Percentiles rank a stretch among this genome's conserved stretches.
phyloP scores from a whole-genome alignment of 2,888 invertebrate genomes.

The Mimumesa dahlbomi region DNA sequence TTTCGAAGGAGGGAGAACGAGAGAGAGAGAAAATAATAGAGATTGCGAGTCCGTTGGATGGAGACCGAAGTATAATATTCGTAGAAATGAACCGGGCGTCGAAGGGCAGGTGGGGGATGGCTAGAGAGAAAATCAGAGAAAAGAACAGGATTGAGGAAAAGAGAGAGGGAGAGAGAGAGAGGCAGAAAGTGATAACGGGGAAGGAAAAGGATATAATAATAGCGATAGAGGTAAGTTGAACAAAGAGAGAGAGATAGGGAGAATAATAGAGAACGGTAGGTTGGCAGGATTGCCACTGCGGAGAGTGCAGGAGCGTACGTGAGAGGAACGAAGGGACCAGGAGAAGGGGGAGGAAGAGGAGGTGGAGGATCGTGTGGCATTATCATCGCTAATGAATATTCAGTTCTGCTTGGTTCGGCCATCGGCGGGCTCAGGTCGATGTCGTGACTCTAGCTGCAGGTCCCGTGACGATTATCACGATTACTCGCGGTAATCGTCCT shows the following conservation, averaged over 20 bases:
- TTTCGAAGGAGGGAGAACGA: too few species aligned
- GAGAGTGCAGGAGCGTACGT: conserved; percentile 15
- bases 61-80: too few species aligned
- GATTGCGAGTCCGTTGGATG: too few species aligned
- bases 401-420: conserved; percentile 71
- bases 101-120: too few species aligned
- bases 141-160: neutral
- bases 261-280: conserved; percentile 1
- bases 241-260: conserved; percentile 3
- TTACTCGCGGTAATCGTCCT: conserved; percentile 59
- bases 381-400: conserved; percentile 76
- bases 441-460: conserved; percentile 65
- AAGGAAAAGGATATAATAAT: neutral
- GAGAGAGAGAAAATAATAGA: too few species aligned
- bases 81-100: too few species aligned
- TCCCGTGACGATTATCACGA: conserved; percentile 65
- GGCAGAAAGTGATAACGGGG: neutral
- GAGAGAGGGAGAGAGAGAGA: neutral
- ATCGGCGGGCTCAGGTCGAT: conserved; percentile 64
- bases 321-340: conserved; percentile 14
- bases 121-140: too few species aligned
- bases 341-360: conserved; percentile 43
- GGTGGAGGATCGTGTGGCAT: conserved; percentile 66
- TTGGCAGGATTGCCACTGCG: conserved; percentile 24
- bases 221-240: conserved; percentile 38